phyloP scores from a whole-genome alignment of 2,797 vertebrate species.

The Catamblyrhynchus diadema region DNA sequence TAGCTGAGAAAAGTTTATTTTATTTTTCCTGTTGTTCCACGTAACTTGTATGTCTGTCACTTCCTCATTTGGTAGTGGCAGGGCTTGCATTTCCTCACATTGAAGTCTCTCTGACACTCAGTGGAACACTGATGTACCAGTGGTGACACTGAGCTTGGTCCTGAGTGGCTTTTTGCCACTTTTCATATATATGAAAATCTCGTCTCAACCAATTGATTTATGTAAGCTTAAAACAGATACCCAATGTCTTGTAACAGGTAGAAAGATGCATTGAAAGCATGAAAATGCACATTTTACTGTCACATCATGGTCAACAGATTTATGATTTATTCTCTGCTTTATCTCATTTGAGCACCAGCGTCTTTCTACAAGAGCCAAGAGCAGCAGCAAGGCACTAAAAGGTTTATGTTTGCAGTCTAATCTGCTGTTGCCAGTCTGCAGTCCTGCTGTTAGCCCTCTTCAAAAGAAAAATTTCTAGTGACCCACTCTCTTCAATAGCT shows the following conservation, averaged over 20 bases:
- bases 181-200: neutral
- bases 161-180: neutral
- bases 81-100: neutral
- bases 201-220: neutral
- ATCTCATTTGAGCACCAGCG: neutral
- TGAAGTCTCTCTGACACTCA: neutral
- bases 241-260: neutral
- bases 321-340: neutral
- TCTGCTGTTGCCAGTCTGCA: neutral
- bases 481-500: neutral
- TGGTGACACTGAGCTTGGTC: neutral
- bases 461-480: neutral
- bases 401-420: neutral
- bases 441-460: neutral
- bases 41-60: neutral
- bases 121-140: neutral
- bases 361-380: neutral
- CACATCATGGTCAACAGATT: neutral
- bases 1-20: neutral
- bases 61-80: neutral
- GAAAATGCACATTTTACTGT: neutral
- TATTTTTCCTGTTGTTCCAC: neutral
- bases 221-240: neutral
- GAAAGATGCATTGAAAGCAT: neutral
- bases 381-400: neutral